Evolutionary conservation across 2,113 vertebrate species (phyloP).

Genomic region (Macaca nemestrina): DNA sequence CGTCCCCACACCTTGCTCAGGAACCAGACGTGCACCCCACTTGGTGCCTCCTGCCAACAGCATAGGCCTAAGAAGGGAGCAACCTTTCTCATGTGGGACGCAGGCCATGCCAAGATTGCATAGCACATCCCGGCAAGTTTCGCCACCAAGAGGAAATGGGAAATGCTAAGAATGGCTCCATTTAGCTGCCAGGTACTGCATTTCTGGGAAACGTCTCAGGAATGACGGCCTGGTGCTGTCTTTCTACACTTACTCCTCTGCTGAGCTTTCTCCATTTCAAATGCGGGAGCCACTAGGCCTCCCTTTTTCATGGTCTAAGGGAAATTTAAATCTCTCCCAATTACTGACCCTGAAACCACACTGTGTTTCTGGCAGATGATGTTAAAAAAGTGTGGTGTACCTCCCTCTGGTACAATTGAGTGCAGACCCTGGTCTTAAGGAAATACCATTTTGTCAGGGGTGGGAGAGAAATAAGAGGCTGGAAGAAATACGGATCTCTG

Average conservation of each 20-base stretch:
- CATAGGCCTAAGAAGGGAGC: neutral
- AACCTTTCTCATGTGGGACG: accelerated
- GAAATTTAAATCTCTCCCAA: neutral
- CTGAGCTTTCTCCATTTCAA: neutral
- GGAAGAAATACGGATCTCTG: neutral
- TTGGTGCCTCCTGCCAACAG: neutral
- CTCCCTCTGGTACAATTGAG: neutral
- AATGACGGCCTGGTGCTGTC: neutral
- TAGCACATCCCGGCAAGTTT: neutral
- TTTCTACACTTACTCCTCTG: neutral
- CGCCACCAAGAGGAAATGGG: neutral
- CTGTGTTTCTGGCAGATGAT: neutral
- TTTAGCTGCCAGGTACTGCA: accelerated
- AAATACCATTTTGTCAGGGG: neutral
- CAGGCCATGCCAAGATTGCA: no score
- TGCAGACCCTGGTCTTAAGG: neutral
- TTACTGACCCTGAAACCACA: neutral
- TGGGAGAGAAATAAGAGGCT: neutral
- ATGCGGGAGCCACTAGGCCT: neutral
- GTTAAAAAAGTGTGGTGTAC: neutral
- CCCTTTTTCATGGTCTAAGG: neutral
- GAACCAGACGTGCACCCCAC: neutral
- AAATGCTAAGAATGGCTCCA: accelerated
- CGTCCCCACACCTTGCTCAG: neutral
- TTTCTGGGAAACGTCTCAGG: neutral